Conservation (phyloP, 1,140 invertebrate species). For the Bombus affinis region DNA sequence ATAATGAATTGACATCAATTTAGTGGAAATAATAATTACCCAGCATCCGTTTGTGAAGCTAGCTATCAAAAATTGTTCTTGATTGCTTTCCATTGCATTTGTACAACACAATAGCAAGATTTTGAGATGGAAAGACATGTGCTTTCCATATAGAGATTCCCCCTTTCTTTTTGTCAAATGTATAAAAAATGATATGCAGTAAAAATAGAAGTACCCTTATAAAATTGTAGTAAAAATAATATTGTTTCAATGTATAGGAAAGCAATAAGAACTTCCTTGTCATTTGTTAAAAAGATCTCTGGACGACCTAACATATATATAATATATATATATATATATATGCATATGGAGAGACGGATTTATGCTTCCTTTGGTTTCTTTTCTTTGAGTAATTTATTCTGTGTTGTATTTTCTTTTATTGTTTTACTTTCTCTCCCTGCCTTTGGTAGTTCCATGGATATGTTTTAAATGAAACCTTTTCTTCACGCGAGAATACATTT, state of each 20-base stretch:
- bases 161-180: background rate
- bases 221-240: slow-evolving; percentile 61
- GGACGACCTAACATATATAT: slow-evolving; percentile 51
- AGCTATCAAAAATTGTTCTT: background rate
- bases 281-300: slow-evolving; percentile 12
- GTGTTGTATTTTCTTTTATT: background rate
- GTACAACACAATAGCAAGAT: slow-evolving; percentile 1
- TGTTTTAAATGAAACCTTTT: slow-evolving; percentile 35
- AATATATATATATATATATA: slow-evolving; percentile 3
- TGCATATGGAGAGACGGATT: slow-evolving; percentile 36
- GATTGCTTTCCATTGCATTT: slow-evolving; percentile 23
- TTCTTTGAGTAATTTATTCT: background rate
- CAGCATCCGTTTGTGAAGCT: background rate
- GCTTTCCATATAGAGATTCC: background rate
- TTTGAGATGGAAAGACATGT: background rate
- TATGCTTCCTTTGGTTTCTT: slow-evolving; percentile 7
- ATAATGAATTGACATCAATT: background rate
- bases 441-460: slow-evolving; percentile 28
- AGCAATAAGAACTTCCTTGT: slow-evolving; percentile 32
- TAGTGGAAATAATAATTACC: background rate
- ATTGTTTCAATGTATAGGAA: slow-evolving; percentile 28
- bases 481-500: slow-evolving; percentile 59
- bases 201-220: slow-evolving; percentile 53
- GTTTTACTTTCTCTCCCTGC: background rate
- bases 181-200: slow-evolving; percentile 49